Percentiles rank a stretch among this genome's conserved stretches.
Evolutionary conservation across 2,797 vertebrate species (phyloP).

Genomic region (Cossypha caffra): DNA sequence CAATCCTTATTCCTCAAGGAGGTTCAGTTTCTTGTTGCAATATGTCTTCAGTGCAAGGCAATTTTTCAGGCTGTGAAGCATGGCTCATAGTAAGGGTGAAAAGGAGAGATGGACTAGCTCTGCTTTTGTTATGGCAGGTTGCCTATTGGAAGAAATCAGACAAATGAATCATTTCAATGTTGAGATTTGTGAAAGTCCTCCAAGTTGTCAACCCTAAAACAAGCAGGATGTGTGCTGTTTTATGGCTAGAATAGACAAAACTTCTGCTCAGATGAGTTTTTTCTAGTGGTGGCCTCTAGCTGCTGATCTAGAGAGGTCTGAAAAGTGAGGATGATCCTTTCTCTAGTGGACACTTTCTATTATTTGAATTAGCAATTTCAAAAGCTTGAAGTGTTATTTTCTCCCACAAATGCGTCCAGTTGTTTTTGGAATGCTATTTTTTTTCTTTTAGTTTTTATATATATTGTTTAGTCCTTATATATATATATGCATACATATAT

Average conservation of each 20-base stretch:
- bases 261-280: not conserved
- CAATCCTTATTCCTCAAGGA: not conserved
- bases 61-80: not conserved
- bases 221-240: not conserved
- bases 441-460: not conserved
- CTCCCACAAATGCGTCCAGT: not conserved
- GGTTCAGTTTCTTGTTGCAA: not conserved
- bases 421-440: not conserved
- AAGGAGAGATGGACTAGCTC: not conserved
- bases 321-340: not conserved
- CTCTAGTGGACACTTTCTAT: not conserved
- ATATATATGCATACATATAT: not conserved
- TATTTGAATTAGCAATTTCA: not conserved
- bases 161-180: not conserved
- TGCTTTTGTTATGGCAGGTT: not conserved
- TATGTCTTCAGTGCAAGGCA: not conserved
- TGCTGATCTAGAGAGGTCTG: not conserved
- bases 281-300: not conserved
- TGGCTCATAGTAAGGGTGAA: not conserved
- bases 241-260: not conserved
- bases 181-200: not conserved
- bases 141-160: not conserved
- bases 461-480: not conserved
- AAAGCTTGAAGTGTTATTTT: not conserved
- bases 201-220: not conserved